Evolutionary conservation across 2,888 invertebrate species (phyloP).

Genomic region (Erpobdella octoculata): DNA sequence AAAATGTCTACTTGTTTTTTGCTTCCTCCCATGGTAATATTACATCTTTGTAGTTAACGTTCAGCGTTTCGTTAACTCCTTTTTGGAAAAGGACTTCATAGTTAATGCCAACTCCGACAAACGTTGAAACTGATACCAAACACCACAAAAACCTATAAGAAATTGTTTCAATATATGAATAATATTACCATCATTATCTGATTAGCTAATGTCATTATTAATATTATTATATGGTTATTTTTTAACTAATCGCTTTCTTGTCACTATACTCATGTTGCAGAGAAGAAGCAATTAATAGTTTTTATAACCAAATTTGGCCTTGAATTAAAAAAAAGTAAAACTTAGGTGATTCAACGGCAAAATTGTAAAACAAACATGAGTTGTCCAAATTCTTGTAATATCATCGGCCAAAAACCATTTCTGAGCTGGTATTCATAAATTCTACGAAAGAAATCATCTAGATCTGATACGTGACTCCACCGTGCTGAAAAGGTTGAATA

Average conservation of each 20-base stretch:
- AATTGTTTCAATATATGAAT: too few relatives aligned
- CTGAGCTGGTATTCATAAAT: conserved; percentile 93
- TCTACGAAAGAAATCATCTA: conserved; percentile 89
- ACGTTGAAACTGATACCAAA: conserved; percentile 74
- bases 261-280: too few relatives aligned
- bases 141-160: conserved; percentile 69
- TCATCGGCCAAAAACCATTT: conserved; percentile 85
- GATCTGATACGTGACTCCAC: conserved; percentile 90
- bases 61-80: conserved; percentile 40
- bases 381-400: conserved; percentile 49
- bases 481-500: conserved; percentile 64
- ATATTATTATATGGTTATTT: too few relatives aligned
- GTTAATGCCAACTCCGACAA: conserved; percentile 77
- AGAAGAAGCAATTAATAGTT: too few relatives aligned
- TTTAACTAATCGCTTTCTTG: too few relatives aligned
- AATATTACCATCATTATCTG: too few relatives aligned
- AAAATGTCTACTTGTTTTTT: conserved; percentile 5
- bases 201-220: too few relatives aligned
- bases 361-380: conserved; percentile 47
- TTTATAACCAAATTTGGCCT: too few relatives aligned
- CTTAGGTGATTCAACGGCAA: too few relatives aligned
- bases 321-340: too few relatives aligned
- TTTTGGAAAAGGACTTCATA: conserved; percentile 69
- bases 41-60: conserved; percentile 61
- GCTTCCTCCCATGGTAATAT: conserved; percentile 50